phyloP scores from a whole-genome alignment of 92 coral and sea anemone species.

The Epizoanthus rinbou region DNA sequence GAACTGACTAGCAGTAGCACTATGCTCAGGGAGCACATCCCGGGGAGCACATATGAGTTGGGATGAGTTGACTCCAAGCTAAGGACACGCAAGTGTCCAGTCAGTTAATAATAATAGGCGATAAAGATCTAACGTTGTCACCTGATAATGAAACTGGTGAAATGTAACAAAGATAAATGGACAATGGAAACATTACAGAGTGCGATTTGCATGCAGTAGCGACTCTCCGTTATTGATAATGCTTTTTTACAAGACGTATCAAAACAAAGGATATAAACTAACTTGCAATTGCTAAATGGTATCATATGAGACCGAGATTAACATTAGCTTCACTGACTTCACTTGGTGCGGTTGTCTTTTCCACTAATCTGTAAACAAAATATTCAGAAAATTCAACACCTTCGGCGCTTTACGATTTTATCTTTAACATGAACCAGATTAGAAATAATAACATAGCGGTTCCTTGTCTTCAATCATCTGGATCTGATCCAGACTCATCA shows the following conservation, averaged over 20 bases:
- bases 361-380: neutral
- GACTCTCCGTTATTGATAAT: neutral
- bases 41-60: neutral
- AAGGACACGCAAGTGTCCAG: too few species aligned
- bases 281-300: neutral
- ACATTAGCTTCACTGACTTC: neutral
- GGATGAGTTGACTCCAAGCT: neutral
- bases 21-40: neutral
- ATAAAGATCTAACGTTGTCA: slow-evolving; percentile 39
- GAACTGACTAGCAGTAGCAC: too few species aligned
- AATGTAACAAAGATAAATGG: slow-evolving; percentile 18
- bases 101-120: neutral
- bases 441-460: neutral
- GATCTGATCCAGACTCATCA: too few species aligned
- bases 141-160: slow-evolving; percentile 20
- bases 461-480: too few species aligned
- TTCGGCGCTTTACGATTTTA: neutral
- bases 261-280: neutral
- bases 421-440: neutral
- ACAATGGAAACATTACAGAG: neutral
- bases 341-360: neutral
- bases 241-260: neutral
- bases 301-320: neutral
- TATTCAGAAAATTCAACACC: slow-evolving; percentile 2
- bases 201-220: neutral